phyloP scores from a whole-genome alignment of 1,140 invertebrate genomes.

The Caerostris extrusa region DNA sequence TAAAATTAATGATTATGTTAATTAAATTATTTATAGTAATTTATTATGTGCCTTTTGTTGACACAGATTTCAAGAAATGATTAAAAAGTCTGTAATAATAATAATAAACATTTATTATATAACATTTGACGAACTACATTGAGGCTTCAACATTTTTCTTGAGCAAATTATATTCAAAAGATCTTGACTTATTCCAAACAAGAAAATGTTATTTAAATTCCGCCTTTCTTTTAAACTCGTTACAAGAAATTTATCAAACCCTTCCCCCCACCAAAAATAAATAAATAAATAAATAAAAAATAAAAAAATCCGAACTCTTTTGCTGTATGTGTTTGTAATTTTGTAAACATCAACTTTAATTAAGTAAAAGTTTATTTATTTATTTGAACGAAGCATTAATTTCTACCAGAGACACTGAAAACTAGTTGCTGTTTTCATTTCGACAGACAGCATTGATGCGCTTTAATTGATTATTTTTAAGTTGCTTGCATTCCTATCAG shows the following conservation, averaged over 20 bases:
- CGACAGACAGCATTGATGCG: neutral
- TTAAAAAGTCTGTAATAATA: too few species aligned
- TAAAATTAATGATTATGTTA: too few species aligned
- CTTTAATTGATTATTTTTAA: slow-evolving; percentile 50
- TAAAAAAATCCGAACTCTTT: neutral
- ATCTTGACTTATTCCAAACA: too few species aligned
- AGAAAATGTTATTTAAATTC: neutral
- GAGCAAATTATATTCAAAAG: too few species aligned
- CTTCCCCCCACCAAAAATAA: too few species aligned
- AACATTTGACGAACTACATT: too few species aligned
- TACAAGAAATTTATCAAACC: neutral
- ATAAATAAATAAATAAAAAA: neutral
- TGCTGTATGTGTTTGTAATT: slow-evolving; percentile 2
- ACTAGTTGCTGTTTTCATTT: neutral
- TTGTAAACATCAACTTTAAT: slow-evolving; percentile 29
- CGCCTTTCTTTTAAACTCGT: neutral
- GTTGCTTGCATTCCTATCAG: slow-evolving; percentile 33
- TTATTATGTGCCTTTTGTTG: too few species aligned
- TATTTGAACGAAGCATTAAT: neutral
- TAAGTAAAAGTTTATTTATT: slow-evolving; percentile 16
- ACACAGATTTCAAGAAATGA: too few species aligned
- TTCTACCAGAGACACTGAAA: neutral
- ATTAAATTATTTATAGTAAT: too few species aligned
- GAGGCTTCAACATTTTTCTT: too few species aligned
- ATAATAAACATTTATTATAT: too few species aligned